Evolutionary conservation across 2,113 vertebrate species (phyloP), one percentile per base, ranked within the genome.

Genomic region (Colossoma macropomum): DNA sequence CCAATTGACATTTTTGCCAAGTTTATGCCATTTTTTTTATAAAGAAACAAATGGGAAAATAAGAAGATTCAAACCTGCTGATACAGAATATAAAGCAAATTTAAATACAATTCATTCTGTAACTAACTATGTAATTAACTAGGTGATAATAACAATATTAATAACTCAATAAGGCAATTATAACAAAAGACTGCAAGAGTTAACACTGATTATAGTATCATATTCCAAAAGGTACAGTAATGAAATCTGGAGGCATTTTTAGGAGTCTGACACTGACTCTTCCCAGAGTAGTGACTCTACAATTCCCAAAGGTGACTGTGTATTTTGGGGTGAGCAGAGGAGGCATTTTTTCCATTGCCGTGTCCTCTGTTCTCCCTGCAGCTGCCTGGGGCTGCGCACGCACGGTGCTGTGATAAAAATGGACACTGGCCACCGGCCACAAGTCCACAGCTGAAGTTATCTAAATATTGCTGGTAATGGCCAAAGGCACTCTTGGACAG

Each of bases 261-360:
- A 19, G 56, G 23, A 25, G 23, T 23, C 7, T 25, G 56, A 60
- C 56, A 23, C 56, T n/a, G 19, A 21, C 23, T 5, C 21, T 25
- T 60, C 56, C 56, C 23, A 25, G 23, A 23, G 16, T 56, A 19
- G 52, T 6, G 7, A 12, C 16, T 56, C 52, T 56, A 3, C 56
- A 25, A 11, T n/a, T 23, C 56, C 56, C 23, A 25, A 60, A 60
- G 56, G 23, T 60, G 59, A 62, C 6, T 9, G 9, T 77, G 23
- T 60, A 76, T 76, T 41, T 76, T 10, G 32, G 74, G 74, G 59
- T 62, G n/a, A 62, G 59, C 75, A 77, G 75, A 3, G 59, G 75
- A 77, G 75, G 63, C 75, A 77, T 77, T 77, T 63, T 75, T 77
- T 77, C 75, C 75, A 63, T 60, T 41, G 19, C 34, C 7, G 12